These are phyloP conservation scores for Drosophila anceps DNA, from an alignment of 2,888 invertebrate genomes.

Conservation along the genomic window DNA sequence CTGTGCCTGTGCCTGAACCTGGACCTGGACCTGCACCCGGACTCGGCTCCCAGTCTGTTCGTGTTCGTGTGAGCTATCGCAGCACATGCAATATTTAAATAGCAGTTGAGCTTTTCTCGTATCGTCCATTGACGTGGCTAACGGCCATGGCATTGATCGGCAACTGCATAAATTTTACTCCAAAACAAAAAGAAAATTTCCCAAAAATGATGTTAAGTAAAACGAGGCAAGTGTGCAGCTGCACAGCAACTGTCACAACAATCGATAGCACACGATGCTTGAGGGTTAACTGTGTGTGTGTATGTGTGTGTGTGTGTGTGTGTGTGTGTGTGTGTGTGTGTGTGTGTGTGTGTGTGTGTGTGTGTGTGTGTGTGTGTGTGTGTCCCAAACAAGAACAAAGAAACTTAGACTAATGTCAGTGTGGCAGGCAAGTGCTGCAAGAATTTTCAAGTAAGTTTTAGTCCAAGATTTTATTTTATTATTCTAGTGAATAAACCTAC, in stretches of 20 bases:
- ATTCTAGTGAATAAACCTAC: not conserved
- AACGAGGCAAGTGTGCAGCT: slow-evolving; percentile 41
- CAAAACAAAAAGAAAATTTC: slow-evolving; percentile 19
- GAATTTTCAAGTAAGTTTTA: not conserved
- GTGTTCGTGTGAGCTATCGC: slow-evolving; percentile 27
- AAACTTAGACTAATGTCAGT: not conserved
- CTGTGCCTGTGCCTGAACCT: slow-evolving; percentile 21
- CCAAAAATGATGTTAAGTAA: slow-evolving; percentile 38
- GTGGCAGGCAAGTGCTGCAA: not conserved
- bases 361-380: not conserved
- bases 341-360: not conserved
- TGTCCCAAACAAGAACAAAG: not conserved
- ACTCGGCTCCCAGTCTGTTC: not conserved
- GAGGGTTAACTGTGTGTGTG: slow-evolving; percentile 12
- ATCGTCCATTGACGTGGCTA: slow-evolving; percentile 71
- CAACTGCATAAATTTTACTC: slow-evolving; percentile 47
- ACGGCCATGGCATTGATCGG: slow-evolving; percentile 78
- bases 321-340: not conserved
- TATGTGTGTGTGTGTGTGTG: not conserved
- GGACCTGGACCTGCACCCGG: slow-evolving; percentile 23
- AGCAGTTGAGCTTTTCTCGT: slow-evolving; percentile 41
- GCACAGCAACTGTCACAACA: slow-evolving; percentile 54
- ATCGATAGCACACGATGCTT: slow-evolving; percentile 44
- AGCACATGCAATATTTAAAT: slow-evolving; percentile 77
- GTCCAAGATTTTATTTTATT: not conserved